Conservation (phyloP, 2,888 invertebrate genomes). For the Nephrotoma flavescens region DNA sequence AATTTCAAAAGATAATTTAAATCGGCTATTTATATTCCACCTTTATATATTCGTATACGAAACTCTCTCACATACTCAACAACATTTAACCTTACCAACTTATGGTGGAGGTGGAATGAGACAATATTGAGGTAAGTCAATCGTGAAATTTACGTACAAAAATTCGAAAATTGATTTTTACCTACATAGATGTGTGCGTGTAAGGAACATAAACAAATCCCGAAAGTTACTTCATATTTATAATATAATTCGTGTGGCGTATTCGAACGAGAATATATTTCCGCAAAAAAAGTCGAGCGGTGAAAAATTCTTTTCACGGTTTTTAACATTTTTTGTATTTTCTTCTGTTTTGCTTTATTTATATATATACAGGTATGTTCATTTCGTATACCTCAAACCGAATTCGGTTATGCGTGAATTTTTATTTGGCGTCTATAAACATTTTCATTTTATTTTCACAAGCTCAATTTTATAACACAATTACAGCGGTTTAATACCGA, state of each 20-base stretch:
- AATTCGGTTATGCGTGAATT: neutral
- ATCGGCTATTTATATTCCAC: neutral
- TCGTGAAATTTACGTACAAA: neutral
- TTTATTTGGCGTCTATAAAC: neutral
- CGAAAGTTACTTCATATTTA: neutral
- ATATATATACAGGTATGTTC: neutral
- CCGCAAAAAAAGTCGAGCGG: neutral
- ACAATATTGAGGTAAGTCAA: neutral
- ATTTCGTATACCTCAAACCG: neutral
- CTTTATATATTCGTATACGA: neutral
- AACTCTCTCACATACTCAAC: neutral
- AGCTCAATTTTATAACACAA: neutral
- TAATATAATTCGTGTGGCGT: too few species aligned
- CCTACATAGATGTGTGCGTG: neutral
- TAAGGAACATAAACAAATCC: neutral
- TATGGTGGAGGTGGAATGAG: neutral
- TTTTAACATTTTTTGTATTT: neutral
- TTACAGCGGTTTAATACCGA: neutral
- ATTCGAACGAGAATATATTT: neutral
- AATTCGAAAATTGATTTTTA: neutral
- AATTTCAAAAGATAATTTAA: neutral
- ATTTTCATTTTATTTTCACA: neutral
- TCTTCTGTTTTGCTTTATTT: neutral
- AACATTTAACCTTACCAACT: neutral
- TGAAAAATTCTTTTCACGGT: neutral